Conservation (phyloP, 2,888 invertebrate species). For the Trachelus stipa region DNA sequence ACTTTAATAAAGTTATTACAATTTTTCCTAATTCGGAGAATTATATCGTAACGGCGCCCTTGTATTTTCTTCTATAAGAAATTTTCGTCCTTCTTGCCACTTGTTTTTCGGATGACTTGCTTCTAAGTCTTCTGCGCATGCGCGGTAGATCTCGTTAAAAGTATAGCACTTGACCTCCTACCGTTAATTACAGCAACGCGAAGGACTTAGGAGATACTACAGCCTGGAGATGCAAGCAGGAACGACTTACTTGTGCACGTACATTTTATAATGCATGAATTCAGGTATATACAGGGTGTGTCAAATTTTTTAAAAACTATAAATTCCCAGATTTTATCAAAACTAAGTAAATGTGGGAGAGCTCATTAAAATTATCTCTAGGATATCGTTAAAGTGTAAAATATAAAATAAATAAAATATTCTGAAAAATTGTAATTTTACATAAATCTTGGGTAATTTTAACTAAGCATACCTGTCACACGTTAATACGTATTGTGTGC, state of each 20-base stretch:
- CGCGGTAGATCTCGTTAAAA: slow-evolving; percentile 39
- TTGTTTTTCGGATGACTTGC: neutral
- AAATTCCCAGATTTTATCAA: neutral
- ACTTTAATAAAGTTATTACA: too few species aligned
- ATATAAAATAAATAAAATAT: neutral
- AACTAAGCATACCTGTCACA: neutral
- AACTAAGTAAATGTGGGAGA: too few species aligned
- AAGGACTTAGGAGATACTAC: slow-evolving; percentile 25
- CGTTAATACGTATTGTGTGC: neutral
- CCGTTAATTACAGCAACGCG: slow-evolving; percentile 38
- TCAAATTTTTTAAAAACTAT: neutral
- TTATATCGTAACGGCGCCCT: neutral
- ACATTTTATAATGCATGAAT: slow-evolving; percentile 17
- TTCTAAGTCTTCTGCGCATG: slow-evolving; percentile 18
- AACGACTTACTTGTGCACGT: slow-evolving; percentile 44
- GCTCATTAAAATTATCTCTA: neutral
- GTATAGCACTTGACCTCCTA: slow-evolving; percentile 38
- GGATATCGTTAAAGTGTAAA: neutral
- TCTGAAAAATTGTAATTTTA: too few species aligned
- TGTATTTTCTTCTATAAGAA: neutral
- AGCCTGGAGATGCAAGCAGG: slow-evolving; percentile 28
- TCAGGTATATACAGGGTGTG: neutral
- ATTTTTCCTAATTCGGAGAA: neutral
- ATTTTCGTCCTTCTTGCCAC: neutral
- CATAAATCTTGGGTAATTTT: too few species aligned